Evolutionary conservation across 2,888 invertebrate genomes (phyloP).

Genomic region (Xestobium rufovillosum): DNA sequence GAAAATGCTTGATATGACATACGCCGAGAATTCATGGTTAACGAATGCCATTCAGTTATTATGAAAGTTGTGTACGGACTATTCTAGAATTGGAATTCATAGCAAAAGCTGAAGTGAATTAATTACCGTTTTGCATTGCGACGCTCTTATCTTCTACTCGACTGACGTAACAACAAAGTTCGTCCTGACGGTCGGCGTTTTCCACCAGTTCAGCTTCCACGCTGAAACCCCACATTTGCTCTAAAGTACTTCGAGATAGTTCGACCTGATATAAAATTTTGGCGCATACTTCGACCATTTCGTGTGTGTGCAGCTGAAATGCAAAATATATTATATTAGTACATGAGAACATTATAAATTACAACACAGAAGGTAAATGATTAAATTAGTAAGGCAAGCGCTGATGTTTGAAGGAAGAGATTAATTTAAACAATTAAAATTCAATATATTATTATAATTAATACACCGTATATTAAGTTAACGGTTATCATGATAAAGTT

Average conservation of each 20-base stretch:
- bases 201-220: slow-evolving; percentile 96
- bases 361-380: slow-evolving; percentile 4
- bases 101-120: too few relatives aligned
- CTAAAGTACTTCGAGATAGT: slow-evolving; percentile 78
- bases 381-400: slow-evolving; percentile 4
- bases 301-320: slow-evolving; percentile 80
- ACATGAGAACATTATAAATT: slow-evolving; percentile 1
- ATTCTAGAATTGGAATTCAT: too few relatives aligned
- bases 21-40: too few relatives aligned
- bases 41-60: too few relatives aligned
- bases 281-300: slow-evolving; percentile 92
- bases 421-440: background rate
- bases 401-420: background rate
- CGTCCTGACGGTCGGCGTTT: slow-evolving; percentile 92
- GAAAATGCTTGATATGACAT: too few relatives aligned
- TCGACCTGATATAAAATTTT: slow-evolving; percentile 97
- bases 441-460: too few relatives aligned
- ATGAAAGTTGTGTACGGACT: too few relatives aligned
- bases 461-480: too few relatives aligned
- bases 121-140: slow-evolving; percentile 90
- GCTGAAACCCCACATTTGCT: slow-evolving; percentile 97
- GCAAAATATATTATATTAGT: slow-evolving; percentile 16
- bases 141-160: slow-evolving; percentile 93
- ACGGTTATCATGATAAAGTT: too few relatives aligned
- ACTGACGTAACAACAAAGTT: slow-evolving; percentile 94